Conservation (phyloP, 2,113 vertebrate genomes). For the Trematomus loennbergii region DNA sequence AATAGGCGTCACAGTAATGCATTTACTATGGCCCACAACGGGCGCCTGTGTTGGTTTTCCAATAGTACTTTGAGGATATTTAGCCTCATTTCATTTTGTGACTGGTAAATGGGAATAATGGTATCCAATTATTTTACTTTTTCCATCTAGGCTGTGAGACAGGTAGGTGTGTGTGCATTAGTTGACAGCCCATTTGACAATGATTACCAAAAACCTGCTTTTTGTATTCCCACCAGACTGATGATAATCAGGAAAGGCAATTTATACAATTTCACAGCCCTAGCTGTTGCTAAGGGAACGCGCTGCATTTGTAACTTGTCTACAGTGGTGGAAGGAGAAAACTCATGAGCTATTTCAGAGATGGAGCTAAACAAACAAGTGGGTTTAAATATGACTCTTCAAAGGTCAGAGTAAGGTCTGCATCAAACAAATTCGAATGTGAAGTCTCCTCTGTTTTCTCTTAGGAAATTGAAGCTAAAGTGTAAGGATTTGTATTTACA, state of each 20-base stretch:
- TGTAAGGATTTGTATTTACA: background rate
- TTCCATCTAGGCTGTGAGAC: slow-evolving; percentile 52
- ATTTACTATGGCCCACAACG: slow-evolving; percentile 54
- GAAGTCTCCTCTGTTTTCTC: slow-evolving; percentile 1
- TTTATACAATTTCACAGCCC: slow-evolving; percentile 80
- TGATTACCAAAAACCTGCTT: slow-evolving; percentile 45
- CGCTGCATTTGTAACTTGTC: slow-evolving; percentile 73
- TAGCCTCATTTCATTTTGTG: slow-evolving; percentile 56
- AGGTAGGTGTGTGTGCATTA: slow-evolving; percentile 66
- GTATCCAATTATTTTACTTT: slow-evolving; percentile 66
- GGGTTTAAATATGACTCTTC: slow-evolving; percentile 25
- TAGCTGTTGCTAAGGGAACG: slow-evolving; percentile 84
- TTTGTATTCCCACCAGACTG: slow-evolving; percentile 57
- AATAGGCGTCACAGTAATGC: slow-evolving; percentile 53
- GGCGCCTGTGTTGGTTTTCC: slow-evolving; percentile 53
- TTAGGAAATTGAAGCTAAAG: background rate
- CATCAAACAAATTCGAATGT: background rate
- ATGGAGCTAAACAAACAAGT: slow-evolving; percentile 34
- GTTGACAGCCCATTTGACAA: slow-evolving; percentile 65
- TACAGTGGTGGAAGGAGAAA: slow-evolving; percentile 49
- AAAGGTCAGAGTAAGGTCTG: slow-evolving; percentile 28
- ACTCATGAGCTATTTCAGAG: slow-evolving; percentile 33
- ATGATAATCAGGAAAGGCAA: slow-evolving; percentile 80
- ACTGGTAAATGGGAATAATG: slow-evolving; percentile 66
- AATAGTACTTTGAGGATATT: slow-evolving; percentile 58